Base-by-base conservation (phyloP, 2,797 vertebrate genomes). In the Poeciliopsis turneri region DNA sequence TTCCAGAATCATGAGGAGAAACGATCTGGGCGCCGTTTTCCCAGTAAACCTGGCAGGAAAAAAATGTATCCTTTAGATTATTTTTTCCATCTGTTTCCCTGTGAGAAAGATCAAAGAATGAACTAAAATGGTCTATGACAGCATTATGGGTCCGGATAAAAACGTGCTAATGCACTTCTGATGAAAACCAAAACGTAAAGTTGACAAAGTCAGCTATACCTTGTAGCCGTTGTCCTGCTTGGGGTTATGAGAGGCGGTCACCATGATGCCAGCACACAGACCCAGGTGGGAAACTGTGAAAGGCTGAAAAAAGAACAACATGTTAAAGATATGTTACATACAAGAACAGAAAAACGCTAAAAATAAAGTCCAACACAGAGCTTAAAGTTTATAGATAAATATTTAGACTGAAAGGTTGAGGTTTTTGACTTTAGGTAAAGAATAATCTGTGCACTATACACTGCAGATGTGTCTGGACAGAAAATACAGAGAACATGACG, bases 171-270 rank as follows among this genome's bases (percentile, higher is more conserved):
- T 23, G 49, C 68, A 39, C 23, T 10, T 57, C 28, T 41, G 36
- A 8, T 1, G 5, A 25, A n/a, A 47, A 68, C 20, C 4, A 66
- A 51, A 77, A 30, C 4, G 18, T 30, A 5, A 75, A 46, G 9
- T 46, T 46, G 45, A 46, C 45, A 46, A n/a, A 25, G 0, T 30
- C 79, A 68, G n/a, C 9, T 12, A 84, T 96, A 98, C 98, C 97
- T 99, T 99, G 86, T 99, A 99, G 39, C 98, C 98, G 36, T 99
- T 98, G 91, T 99, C 98, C 87, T 99, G 95, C 94, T 99, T 99
- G 28, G 98, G 98, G 87, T 99, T 99, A 90, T 99, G 98, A 1
- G 98, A 99, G 33, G 98, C 98, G 0, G 98, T 99, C 69, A 99
- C 93, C 98, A 99, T 99, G 90, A 99, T 95, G 55, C 98, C 98